Conservation (phyloP, 2,888 invertebrate species). For the Apotomis capreana region DNA sequence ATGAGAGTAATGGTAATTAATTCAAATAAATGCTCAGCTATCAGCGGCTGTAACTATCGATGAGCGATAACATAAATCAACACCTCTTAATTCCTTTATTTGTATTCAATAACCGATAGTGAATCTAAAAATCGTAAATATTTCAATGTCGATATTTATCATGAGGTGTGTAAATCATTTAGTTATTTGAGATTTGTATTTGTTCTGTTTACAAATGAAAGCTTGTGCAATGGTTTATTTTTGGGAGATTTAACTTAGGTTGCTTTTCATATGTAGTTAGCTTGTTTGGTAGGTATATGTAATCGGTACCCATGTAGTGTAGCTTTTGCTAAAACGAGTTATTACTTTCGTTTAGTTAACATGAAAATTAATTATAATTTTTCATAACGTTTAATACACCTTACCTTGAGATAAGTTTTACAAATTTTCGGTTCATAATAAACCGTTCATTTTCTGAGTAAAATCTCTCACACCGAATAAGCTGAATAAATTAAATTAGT, state of each 20-base stretch:
- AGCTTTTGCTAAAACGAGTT: no score
- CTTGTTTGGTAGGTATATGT: no score
- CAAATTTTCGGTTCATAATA: no score
- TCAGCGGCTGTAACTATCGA: constrained; percentile 27
- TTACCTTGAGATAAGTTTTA: no score
- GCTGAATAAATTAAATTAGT: neutral
- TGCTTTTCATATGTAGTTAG: no score
- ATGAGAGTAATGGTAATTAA: constrained; percentile 32
- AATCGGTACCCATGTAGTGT: no score
- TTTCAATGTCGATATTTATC: constrained; percentile 39
- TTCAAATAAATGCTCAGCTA: constrained; percentile 30
- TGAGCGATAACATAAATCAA: constrained; percentile 40
- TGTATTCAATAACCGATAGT: constrained; percentile 39
- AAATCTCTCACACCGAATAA: no score
- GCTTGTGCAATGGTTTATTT: neutral
- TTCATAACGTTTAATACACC: no score
- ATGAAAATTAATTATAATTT: no score
- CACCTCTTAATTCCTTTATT: constrained; percentile 39
- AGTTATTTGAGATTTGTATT: constrained; percentile 5
- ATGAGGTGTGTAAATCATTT: constrained; percentile 22
- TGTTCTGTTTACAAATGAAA: neutral
- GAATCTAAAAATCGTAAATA: constrained; percentile 37
- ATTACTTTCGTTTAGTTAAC: no score
- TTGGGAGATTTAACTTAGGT: neutral
- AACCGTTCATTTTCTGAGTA: no score